A percentile compares a stretch with the other conserved stretches of the same genome.
Evolutionary conservation across 2,797 vertebrate genomes (phyloP).

Genomic region (Sebastolobus alascanus): DNA sequence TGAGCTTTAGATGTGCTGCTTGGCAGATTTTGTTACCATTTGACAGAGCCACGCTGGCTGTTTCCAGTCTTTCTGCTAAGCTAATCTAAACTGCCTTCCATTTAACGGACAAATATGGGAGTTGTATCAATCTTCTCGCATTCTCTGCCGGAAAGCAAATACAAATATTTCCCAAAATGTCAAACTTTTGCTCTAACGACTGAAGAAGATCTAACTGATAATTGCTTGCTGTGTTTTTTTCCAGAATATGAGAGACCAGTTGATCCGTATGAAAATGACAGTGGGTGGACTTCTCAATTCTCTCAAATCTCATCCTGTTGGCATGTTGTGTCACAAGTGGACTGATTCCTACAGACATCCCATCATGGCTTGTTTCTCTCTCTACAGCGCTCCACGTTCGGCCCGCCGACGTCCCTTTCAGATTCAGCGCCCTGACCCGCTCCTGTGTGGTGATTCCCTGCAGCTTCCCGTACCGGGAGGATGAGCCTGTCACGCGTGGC

Average conservation of each 20-base stretch:
- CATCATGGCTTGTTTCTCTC: background rate
- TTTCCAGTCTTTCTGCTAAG: background rate
- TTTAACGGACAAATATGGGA: background rate
- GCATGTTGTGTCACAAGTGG: background rate
- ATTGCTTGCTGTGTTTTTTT: background rate
- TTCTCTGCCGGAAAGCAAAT: background rate
- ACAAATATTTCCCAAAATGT: background rate
- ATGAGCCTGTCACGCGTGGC: slow-evolving; percentile 32
- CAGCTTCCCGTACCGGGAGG: slow-evolving; percentile 43
- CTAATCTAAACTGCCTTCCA: background rate
- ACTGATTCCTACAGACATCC: background rate
- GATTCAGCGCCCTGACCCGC: slow-evolving; percentile 61
- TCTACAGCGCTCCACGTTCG: slow-evolving; percentile 39
- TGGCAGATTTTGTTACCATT: background rate
- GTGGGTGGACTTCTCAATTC: slow-evolving; percentile 34
- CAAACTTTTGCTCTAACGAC: background rate
- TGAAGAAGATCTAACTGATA: background rate
- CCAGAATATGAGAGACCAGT: slow-evolving; percentile 57
- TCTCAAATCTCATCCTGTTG: background rate
- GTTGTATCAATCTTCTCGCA: background rate
- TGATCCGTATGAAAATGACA: slow-evolving; percentile 46
- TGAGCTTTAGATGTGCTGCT: background rate
- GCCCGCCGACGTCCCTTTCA: slow-evolving; percentile 63
- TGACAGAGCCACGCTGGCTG: background rate
- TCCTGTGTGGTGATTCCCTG: slow-evolving; percentile 81